Conservation (phyloP, 2,888 invertebrate genomes). For the Trissolcus brochymenae region DNA sequence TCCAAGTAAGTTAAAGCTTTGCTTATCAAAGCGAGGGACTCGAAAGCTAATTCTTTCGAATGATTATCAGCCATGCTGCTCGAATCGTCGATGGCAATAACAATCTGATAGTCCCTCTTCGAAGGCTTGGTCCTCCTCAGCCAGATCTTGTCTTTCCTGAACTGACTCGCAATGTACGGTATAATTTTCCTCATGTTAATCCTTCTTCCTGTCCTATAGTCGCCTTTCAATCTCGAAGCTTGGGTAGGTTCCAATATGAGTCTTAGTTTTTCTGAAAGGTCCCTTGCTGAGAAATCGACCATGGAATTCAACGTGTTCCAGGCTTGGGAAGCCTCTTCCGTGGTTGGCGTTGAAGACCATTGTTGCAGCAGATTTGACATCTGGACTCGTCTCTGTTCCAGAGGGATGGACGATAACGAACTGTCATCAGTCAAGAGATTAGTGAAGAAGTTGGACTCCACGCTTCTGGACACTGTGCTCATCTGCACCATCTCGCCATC, state of each 20-base stretch:
- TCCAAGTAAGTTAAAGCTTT: slow-evolving; percentile 94
- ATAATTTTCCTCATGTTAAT: slow-evolving; percentile 99
- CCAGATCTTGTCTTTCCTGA: slow-evolving; percentile 99
- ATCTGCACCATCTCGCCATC: slow-evolving; percentile 88
- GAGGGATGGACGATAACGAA: slow-evolving; percentile 31
- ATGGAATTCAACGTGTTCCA: slow-evolving; percentile 82
- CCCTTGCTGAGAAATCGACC: slow-evolving; percentile 83
- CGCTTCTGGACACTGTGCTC: slow-evolving; percentile 81
- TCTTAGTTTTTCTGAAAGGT: slow-evolving; percentile 94
- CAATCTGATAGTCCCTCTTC: slow-evolving; percentile 96
- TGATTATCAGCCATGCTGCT: slow-evolving; percentile 92
- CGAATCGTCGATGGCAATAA: slow-evolving; percentile 97
- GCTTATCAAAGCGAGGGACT: slow-evolving; percentile 93
- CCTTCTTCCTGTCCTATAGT: slow-evolving; percentile 96
- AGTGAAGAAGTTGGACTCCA: slow-evolving; percentile 88
- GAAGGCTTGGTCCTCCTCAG: slow-evolving; percentile 95
- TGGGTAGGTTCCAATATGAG: slow-evolving; percentile 97
- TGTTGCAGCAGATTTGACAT: slow-evolving; percentile 68
- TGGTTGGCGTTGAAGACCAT: slow-evolving; percentile 72
- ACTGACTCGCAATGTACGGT: slow-evolving; percentile 99
- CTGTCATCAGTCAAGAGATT: slow-evolving; percentile 63
- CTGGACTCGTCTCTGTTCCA: slow-evolving; percentile 64
- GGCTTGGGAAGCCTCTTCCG: slow-evolving; percentile 77
- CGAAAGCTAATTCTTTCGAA: slow-evolving; percentile 94
- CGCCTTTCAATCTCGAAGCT: slow-evolving; percentile 93